Percentiles rank a stretch among this genome's conserved stretches.
phyloP scores from a whole-genome alignment of 2,113 vertebrate genomes.

The Atractosteus spatula region DNA sequence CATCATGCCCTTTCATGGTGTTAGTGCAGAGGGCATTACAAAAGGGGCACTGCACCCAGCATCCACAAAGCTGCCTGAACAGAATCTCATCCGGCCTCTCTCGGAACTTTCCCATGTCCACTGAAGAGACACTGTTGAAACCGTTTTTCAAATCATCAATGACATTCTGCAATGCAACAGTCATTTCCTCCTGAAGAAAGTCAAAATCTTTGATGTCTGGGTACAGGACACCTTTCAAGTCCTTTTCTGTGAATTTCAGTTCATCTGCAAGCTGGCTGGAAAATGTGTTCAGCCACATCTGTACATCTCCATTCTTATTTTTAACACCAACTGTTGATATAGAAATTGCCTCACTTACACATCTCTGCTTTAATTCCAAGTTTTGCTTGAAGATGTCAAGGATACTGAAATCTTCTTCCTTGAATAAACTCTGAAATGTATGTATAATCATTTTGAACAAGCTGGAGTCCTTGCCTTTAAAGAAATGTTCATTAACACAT shows the following conservation, averaged over 20 bases:
- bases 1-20: constrained; percentile 31
- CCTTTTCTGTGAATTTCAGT: constrained; percentile 8
- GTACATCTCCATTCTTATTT: rapidly evolving
- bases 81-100: constrained; percentile 37
- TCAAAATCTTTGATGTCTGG: constrained; percentile 21
- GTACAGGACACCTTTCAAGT: background rate
- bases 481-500: constrained; percentile 32
- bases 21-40: constrained; percentile 54
- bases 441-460: no score
- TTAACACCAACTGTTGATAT: constrained; percentile 6
- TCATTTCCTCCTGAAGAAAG: constrained; percentile 32
- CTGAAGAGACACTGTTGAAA: background rate
- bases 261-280: background rate
- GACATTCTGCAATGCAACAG: background rate
- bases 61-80: constrained; percentile 39
- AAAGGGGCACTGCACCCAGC: constrained; percentile 56
- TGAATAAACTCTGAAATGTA: constrained; percentile 8
- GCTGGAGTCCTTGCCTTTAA: no score
- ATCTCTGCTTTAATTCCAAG: background rate
- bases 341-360: constrained; percentile 29
- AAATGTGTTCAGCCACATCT: constrained; percentile 37
- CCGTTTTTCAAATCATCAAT: background rate
- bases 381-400: constrained; percentile 24
- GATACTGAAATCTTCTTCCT: background rate
- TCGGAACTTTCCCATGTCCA: constrained; percentile 7